phyloP scores from a whole-genome alignment of 2,113 vertebrate genomes.

The Platycercus adscitus region DNA sequence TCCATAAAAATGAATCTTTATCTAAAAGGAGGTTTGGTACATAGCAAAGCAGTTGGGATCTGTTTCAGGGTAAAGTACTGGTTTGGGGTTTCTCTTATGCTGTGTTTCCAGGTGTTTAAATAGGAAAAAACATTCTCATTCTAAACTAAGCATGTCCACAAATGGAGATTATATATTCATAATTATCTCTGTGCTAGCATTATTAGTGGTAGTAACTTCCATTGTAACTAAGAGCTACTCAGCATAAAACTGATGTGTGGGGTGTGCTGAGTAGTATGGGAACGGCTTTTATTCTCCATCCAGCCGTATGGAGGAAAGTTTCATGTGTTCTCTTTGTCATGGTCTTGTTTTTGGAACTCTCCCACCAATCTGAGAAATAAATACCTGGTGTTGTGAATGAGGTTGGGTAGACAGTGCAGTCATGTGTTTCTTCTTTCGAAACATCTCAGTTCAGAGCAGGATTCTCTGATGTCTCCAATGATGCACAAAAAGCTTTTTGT shows the following conservation, averaged over 20 bases:
- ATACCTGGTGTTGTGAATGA: neutral
- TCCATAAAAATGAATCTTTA: neutral
- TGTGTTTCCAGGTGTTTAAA: neutral
- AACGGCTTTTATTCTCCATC: neutral
- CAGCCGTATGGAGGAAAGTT: neutral
- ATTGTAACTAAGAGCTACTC: neutral
- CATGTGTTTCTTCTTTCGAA: neutral
- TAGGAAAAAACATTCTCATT: neutral
- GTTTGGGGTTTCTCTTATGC: neutral
- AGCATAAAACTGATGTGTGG: neutral
- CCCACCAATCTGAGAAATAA: neutral
- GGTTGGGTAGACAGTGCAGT: neutral
- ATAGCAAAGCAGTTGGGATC: neutral
- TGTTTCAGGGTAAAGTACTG: neutral
- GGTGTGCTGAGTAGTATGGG: neutral
- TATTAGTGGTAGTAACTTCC: neutral
- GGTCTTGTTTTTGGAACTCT: neutral
- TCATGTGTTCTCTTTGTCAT: neutral
- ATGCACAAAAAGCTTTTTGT: neutral
- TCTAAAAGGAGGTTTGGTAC: neutral
- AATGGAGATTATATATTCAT: neutral
- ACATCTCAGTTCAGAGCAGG: neutral
- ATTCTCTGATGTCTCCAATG: neutral
- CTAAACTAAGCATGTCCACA: neutral
- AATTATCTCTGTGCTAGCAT: neutral